Evolutionary conservation across 2,113 vertebrate species (phyloP).

Genomic region (Lutjanus erythropterus): DNA sequence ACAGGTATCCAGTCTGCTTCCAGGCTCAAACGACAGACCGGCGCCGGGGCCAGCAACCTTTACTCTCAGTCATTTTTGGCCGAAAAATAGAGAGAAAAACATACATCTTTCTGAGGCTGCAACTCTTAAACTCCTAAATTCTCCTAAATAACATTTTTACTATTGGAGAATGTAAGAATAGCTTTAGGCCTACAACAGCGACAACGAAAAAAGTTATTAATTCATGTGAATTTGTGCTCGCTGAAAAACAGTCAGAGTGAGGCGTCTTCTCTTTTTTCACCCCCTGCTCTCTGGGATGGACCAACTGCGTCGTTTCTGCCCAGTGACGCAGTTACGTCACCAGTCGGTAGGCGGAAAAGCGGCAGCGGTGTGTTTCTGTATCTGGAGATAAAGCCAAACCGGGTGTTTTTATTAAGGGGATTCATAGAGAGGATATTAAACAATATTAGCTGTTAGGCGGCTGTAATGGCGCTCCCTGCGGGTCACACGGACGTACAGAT

Average conservation of each 20-base stretch:
- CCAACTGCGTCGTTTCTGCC: slow-evolving; percentile 54
- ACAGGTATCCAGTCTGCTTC: neutral
- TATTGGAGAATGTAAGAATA: too few relatives aligned
- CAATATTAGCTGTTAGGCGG: neutral
- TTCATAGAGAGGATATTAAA: neutral
- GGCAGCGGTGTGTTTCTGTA: slow-evolving; percentile 60
- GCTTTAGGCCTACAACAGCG: too few relatives aligned
- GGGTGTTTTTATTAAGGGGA: slow-evolving; percentile 24
- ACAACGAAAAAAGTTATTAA: too few relatives aligned
- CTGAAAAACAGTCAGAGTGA: slow-evolving; percentile 53
- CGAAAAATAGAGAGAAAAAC: too few relatives aligned
- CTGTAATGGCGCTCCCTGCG: slow-evolving; percentile 79
- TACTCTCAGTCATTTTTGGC: too few relatives aligned
- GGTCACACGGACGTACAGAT: slow-evolving; percentile 72
- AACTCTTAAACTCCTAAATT: too few relatives aligned
- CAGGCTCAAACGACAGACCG: too few relatives aligned
- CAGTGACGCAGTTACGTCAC: slow-evolving; percentile 74
- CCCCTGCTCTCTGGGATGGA: slow-evolving; percentile 44
- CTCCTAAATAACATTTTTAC: too few relatives aligned
- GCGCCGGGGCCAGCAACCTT: too few relatives aligned
- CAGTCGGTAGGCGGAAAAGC: slow-evolving; percentile 77
- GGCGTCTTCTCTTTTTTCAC: neutral
- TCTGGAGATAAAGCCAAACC: slow-evolving; percentile 47
- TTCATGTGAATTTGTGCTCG: neutral
- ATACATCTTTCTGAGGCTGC: too few relatives aligned